Percentiles rank a stretch among this genome's conserved stretches.
These are phyloP conservation scores for Periophthalmus magnuspinnatus DNA, from an alignment of 2,797 vertebrate species.

Conservation along the genomic window DNA sequence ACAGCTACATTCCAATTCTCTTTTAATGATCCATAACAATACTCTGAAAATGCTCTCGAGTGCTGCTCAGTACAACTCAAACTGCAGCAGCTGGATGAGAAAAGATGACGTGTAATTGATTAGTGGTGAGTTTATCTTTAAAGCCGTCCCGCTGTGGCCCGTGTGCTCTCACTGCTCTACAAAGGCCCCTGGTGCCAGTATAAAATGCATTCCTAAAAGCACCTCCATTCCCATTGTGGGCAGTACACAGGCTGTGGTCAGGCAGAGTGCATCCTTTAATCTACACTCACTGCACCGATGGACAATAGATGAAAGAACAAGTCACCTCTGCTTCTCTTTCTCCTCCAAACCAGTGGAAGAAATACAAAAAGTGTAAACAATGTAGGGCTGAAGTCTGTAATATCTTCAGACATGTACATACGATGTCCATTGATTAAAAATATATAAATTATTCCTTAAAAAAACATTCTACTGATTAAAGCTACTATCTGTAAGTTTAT, in stretches of 20 bases:
- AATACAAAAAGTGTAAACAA: slow-evolving; percentile 51
- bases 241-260: slow-evolving; percentile 61
- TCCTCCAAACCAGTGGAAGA: slow-evolving; percentile 36
- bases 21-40: neutral
- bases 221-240: slow-evolving; percentile 55
- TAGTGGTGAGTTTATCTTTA: slow-evolving; percentile 66
- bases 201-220: slow-evolving; percentile 63
- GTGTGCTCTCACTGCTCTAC: slow-evolving; percentile 52
- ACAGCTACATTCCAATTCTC: neutral
- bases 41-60: neutral
- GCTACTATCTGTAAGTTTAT: no score
- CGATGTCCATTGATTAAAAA: no score
- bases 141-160: slow-evolving; percentile 50
- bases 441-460: no score
- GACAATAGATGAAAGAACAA: slow-evolving; percentile 63
- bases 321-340: slow-evolving; percentile 27
- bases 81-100: slow-evolving; percentile 4
- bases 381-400: slow-evolving; percentile 26
- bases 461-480: neutral
- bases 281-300: slow-evolving; percentile 44
- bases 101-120: slow-evolving; percentile 62
- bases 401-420: slow-evolving; percentile 20
- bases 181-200: slow-evolving; percentile 49
- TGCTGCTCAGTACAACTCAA: slow-evolving; percentile 1
- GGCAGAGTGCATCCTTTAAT: slow-evolving; percentile 62